Base-by-base conservation (phyloP, 2,113 vertebrate genomes). In the Rhinichthys klamathensis region DNA sequence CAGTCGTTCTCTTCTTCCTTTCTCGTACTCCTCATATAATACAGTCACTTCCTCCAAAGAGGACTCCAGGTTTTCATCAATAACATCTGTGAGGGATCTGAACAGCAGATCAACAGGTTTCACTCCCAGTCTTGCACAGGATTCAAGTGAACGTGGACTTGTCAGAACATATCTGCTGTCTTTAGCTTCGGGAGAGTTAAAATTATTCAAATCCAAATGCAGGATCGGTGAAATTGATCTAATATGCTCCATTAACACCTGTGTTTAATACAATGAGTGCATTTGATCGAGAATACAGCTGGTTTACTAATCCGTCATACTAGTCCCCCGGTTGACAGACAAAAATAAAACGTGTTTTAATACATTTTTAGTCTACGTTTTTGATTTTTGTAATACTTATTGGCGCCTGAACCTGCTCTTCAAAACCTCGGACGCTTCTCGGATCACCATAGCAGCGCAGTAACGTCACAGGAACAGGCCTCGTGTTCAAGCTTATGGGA, bases 81-180 rank as follows among this genome's bases (percentile, higher is more conserved):
- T 86, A 10, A 93, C n/a, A 12, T 93, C 74, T 21, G 91, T 92
- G 3, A 94, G 81, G 0, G 89, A 92, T 77, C 87, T 93, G 0
- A 90, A 90, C 1, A 95, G 88, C 49, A 95, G 91, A 0, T 93
- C 90, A 10, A 95, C 93, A 0, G 95, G 94, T 88, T 92, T 93
- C 54, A 94, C 46, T 4, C 92, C 92, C 15, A 91, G 90, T 18
- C 88, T 91, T 0, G 91, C 89, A 11, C 94, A 93, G 44, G 94
- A 90, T 80, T 94, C 88, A 75, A 93, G 78, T 0, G 93, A 93
- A 2, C 93, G 89, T 0, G 95, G 90, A 80, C 93, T 94, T n/a
- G 93, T 93, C 25, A 92, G 83, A 13, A 93, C 91, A 9, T 88
- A 92, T 16, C 84, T 89, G 67, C 87, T 90, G 54, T 78, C 87